A percentile compares a stretch with the other conserved stretches of the same genome.
phyloP scores from a whole-genome alignment of 2,888 invertebrate genomes.

The Galerucella calmariensis region DNA sequence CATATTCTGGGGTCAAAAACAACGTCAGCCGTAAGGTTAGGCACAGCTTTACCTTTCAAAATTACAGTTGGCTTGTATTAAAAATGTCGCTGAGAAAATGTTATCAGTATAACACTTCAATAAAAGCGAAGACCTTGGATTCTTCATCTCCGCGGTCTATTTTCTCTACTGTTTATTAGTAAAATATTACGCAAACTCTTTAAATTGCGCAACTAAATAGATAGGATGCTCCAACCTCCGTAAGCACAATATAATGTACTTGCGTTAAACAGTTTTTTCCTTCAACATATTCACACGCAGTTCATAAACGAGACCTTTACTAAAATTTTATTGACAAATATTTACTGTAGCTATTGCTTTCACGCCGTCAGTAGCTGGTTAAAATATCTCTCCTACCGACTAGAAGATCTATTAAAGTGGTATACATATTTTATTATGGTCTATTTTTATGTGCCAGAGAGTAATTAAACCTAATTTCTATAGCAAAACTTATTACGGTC shows the following conservation, averaged over 20 bases:
- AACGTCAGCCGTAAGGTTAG: too few species aligned
- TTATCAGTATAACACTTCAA: background rate
- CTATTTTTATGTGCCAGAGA: too few species aligned
- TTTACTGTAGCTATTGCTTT: conserved; percentile 36
- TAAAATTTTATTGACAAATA: conserved; percentile 41
- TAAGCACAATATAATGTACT: conserved; percentile 20
- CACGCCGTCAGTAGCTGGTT: conserved; percentile 17
- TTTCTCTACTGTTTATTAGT: conserved; percentile 31
- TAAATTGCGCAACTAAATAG: conserved; percentile 30
- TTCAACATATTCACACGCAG: conserved; percentile 16
- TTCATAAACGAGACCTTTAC: conserved; percentile 28
- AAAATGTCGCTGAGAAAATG: background rate
- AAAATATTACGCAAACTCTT: conserved; percentile 33
- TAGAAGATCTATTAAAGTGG: background rate
- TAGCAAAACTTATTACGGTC: too few species aligned
- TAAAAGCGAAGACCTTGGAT: conserved; percentile 36
- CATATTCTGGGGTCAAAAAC: too few species aligned
- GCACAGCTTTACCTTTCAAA: too few species aligned
- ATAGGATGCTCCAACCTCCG: conserved; percentile 25
- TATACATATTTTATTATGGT: background rate
- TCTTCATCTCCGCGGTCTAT: conserved; percentile 36
- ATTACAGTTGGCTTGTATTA: too few species aligned
- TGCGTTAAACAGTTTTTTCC: conserved; percentile 25
- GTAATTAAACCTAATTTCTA: too few species aligned
- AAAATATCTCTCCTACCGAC: background rate